Evolutionary conservation across 2,888 invertebrate genomes (phyloP).

Genomic region (Diarsia brunnea): DNA sequence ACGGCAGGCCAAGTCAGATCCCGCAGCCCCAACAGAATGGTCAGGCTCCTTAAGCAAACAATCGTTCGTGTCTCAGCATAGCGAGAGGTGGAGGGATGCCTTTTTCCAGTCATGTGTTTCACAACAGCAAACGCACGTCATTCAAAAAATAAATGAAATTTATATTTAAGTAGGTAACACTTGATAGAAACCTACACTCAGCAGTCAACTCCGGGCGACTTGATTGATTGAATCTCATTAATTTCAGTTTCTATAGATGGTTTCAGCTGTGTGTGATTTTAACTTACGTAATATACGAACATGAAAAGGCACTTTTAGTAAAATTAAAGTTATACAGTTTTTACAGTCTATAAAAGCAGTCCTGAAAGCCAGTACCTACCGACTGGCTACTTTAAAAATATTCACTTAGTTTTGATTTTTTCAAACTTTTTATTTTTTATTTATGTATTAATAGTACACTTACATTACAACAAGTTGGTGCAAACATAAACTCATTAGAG

Average conservation of each 20-base stretch:
- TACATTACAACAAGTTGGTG: no score
- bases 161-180: not conserved
- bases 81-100: not conserved
- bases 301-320: slow-evolving; percentile 19
- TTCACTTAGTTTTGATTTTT: not conserved
- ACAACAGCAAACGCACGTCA: rapidly evolving
- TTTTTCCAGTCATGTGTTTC: not conserved
- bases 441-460: no score
- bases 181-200: not conserved
- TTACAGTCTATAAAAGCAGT: slow-evolving; percentile 1
- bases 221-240: slow-evolving; percentile 6
- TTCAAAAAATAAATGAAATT: not conserved
- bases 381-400: not conserved
- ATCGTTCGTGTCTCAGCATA: not conserved
- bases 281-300: slow-evolving; percentile 14
- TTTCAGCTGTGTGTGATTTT: not conserved
- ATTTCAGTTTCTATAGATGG: not conserved
- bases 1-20: not conserved
- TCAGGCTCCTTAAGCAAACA: not conserved
- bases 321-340: slow-evolving; percentile 1
- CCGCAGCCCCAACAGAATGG: no score
- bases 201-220: not conserved
- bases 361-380: not conserved
- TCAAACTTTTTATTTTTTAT: no score
- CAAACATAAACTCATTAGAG: no score